These are phyloP conservation scores for Drosophila neotestacea DNA, from an alignment of 2,888 invertebrate genomes.

Conservation along the genomic window DNA sequence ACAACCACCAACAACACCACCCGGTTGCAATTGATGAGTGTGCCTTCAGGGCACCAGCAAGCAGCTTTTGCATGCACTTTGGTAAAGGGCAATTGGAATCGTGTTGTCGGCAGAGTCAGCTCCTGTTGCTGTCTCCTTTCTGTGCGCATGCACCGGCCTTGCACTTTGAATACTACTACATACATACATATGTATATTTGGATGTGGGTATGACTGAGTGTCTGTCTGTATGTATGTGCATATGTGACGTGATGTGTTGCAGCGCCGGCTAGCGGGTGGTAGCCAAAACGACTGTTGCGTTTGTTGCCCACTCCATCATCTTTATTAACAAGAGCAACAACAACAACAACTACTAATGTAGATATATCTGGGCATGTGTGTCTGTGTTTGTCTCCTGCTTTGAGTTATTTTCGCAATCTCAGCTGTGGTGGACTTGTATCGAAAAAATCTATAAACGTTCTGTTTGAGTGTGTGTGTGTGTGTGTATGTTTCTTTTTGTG, in stretches of 20 bases:
- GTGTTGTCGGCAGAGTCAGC: conserved; percentile 54
- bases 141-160: conserved; percentile 75
- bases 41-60: conserved; percentile 10
- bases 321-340: conserved; percentile 32
- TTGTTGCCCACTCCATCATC: conserved; percentile 40
- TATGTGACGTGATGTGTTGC: conserved; percentile 28
- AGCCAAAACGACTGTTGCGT: conserved; percentile 70
- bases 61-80: conserved; percentile 58
- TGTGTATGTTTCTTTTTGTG: conserved; percentile 32
- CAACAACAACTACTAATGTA: conserved; percentile 18
- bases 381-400: conserved; percentile 60
- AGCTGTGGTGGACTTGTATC: conserved; percentile 52
- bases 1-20: conserved; percentile 5
- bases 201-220: not conserved
- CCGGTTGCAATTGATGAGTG: conserved; percentile 30
- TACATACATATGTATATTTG: conserved; percentile 13
- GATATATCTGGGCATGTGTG: conserved; percentile 4
- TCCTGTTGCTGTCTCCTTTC: conserved; percentile 73
- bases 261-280: conserved; percentile 53
- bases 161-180: conserved; percentile 58
- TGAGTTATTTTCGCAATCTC: conserved; percentile 71
- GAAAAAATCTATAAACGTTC: conserved; percentile 58
- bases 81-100: conserved; percentile 70
- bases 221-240: conserved; percentile 1
- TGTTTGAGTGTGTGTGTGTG: conserved; percentile 15